Evolutionary conservation across 2,113 vertebrate genomes (phyloP), one percentile per base, ranked within the genome.

Genomic region (Oenanthe oenanthe): DNA sequence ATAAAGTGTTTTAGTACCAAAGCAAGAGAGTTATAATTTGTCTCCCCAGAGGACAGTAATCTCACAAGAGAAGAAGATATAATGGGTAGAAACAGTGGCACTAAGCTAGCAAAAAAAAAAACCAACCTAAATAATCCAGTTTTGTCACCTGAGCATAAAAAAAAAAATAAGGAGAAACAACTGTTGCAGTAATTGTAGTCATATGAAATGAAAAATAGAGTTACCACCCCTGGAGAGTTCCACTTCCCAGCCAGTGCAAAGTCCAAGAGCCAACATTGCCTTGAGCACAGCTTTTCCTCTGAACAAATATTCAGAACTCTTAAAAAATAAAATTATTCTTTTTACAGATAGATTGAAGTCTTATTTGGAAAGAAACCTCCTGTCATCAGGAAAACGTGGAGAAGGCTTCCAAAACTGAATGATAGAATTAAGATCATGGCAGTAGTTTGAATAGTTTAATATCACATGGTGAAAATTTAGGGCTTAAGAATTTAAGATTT

Each of bases 21-120:
- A 79, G 84, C 75, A 82, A 57, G 43, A 70, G 58, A 80, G 74
- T 85, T 92, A 58, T 91, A 91, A 96, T 96, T 93, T 82, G 48
- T 79, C 36, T 58, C 74, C 56, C 25, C 32, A 6, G 56, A 93
- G 74, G 51, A 89, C 82, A 74, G 51, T 94, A 83, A 88, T 82
- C 71, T 74, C 4, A 9, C 53, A 81, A 73, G 56, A 92, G 86
- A 94, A 89, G 66, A 63, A 76, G 67, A 63, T 63, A 56, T 57
- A 95, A 94, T 88, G 71, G 43, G 36, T 83, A 87, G 91, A 92
- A 89, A 71, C 43, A 29, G 76, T 82, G 62, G 79, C 38, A 75
- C 43, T 88, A 67, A 86, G 31, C 18, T 20, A 72, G 57, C 10
- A 78, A 77, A 74, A 79, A 87, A 14, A 80, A 73, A 8, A 8